Percentiles rank a stretch among this genome's conserved stretches.
Conservation (phyloP, 2,888 invertebrate genomes). For the Myopa testacea region DNA sequence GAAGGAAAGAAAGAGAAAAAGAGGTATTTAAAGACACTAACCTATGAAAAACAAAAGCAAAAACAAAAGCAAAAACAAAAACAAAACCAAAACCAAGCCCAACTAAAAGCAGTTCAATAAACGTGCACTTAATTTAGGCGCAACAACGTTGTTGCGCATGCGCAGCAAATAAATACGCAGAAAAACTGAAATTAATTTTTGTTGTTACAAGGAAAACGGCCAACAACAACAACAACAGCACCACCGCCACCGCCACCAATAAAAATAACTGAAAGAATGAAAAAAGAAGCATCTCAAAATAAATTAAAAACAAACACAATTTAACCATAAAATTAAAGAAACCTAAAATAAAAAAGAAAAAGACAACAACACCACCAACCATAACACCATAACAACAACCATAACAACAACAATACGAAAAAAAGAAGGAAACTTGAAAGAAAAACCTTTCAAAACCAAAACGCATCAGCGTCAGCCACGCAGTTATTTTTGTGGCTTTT, state of each 20-base stretch:
- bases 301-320: conserved; percentile 16
- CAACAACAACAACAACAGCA: background rate
- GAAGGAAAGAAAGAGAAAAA: background rate
- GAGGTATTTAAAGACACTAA: no score
- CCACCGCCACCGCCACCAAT: background rate
- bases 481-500: background rate
- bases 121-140: conserved; percentile 30
- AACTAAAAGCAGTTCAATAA: conserved; percentile 29
- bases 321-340: conserved; percentile 1
- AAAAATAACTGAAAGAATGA: background rate
- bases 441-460: background rate
- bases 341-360: background rate
- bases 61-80: background rate
- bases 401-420: background rate
- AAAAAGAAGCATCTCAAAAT: background rate
- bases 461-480: background rate
- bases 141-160: conserved; percentile 25
- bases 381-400: background rate
- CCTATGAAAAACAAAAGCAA: no score
- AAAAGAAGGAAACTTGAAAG: background rate
- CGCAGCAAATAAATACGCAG: conserved; percentile 20
- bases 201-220: background rate
- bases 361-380: background rate
- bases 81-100: background rate
- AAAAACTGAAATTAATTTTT: conserved; percentile 27